phyloP scores from a whole-genome alignment of 2,888 invertebrate species.

The Conchocele bisecta region DNA sequence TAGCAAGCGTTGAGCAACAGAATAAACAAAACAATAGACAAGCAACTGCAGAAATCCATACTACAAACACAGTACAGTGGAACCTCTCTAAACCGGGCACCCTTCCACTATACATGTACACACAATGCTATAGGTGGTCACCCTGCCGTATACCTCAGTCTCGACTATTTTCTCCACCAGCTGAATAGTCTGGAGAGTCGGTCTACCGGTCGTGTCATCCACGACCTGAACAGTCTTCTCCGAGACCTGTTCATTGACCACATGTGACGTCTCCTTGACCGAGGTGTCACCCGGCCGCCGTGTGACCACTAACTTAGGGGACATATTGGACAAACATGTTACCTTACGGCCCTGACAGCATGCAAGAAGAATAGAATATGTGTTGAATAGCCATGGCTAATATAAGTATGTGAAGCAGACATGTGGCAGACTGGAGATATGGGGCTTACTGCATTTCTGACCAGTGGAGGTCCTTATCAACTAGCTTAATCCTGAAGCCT shows the following conservation, averaged over 20 bases:
- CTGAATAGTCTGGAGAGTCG: slow-evolving; percentile 67
- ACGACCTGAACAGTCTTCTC: slow-evolving; percentile 69
- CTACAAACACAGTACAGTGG: not conserved
- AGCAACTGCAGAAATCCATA: not conserved
- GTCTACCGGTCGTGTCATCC: slow-evolving; percentile 72
- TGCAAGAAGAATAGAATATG: slow-evolving; percentile 38
- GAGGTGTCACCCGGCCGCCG: slow-evolving; percentile 63
- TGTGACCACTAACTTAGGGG: slow-evolving; percentile 61
- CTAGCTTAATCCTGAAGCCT: too few relatives aligned
- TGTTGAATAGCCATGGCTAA: too few relatives aligned
- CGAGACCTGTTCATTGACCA: slow-evolving; percentile 69
- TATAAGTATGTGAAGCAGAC: too few relatives aligned
- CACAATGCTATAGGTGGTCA: not conserved
- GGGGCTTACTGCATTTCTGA: too few relatives aligned
- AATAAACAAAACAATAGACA: slow-evolving; percentile 7
- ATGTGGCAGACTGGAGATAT: too few relatives aligned
- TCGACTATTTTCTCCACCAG: slow-evolving; percentile 73
- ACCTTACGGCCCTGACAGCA: slow-evolving; percentile 41
- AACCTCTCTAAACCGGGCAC: too few relatives aligned
- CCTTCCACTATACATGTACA: not conserved
- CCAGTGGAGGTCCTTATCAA: too few relatives aligned
- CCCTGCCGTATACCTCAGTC: slow-evolving; percentile 67
- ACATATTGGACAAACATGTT: slow-evolving; percentile 27
- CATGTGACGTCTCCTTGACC: slow-evolving; percentile 63
- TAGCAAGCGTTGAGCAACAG: not conserved